These are phyloP conservation scores for Morpho deidamia DNA, from an alignment of 2,888 invertebrate genomes.

Conservation along the genomic window DNA sequence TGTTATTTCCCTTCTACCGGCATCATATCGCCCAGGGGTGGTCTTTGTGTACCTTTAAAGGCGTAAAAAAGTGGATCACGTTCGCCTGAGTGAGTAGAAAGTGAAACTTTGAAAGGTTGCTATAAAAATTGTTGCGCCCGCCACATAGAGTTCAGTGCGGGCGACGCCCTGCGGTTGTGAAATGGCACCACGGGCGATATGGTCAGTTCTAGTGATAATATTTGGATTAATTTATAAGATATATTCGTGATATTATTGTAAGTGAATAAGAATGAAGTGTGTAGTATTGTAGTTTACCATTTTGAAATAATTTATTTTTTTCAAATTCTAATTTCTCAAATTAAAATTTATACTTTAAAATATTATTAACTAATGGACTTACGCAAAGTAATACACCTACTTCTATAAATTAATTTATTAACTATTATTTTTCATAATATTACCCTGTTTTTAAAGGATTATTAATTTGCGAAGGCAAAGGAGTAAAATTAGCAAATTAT, in stretches of 20 bases:
- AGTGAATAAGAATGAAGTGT: constrained; percentile 2
- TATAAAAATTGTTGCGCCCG: constrained; percentile 68
- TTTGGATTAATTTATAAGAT: constrained; percentile 40
- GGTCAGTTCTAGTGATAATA: constrained; percentile 63
- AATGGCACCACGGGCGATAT: constrained; percentile 44
- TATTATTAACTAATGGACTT: too few species aligned
- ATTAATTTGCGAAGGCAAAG: too few species aligned
- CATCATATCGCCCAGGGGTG: constrained; percentile 14
- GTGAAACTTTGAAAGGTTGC: constrained; percentile 65
- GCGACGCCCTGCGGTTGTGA: constrained; percentile 42
- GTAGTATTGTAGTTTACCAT: not conserved
- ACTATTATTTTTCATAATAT: too few species aligned
- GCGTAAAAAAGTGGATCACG: constrained; percentile 66
- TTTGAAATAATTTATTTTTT: too few species aligned
- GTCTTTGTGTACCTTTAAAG: constrained; percentile 57
- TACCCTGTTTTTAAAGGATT: too few species aligned
- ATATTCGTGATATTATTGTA: constrained; percentile 3
- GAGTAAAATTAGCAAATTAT: too few species aligned
- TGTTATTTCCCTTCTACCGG: constrained; percentile 7
- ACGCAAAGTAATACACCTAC: too few species aligned
- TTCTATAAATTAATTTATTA: too few species aligned
- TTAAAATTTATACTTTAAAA: too few species aligned
- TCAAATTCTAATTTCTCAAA: too few species aligned
- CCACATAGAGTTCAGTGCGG: constrained; percentile 56
- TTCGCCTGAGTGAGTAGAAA: constrained; percentile 65